These are phyloP conservation scores for Peromyscus eremicus DNA, from an alignment of 2,797 vertebrate genomes.

Conservation along the genomic window DNA sequence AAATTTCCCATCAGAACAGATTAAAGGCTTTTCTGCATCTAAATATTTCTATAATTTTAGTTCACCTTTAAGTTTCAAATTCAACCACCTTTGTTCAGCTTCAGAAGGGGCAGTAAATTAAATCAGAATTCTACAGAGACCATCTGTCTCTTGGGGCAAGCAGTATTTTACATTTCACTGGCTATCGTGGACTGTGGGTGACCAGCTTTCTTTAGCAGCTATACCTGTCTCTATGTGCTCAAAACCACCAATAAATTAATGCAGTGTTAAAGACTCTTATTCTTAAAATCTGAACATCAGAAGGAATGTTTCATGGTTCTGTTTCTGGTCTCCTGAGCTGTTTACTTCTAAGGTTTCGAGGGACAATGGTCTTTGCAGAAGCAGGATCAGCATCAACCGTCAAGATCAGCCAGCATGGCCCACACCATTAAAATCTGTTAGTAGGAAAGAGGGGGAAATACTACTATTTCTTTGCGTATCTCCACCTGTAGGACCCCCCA, in stretches of 20 bases:
- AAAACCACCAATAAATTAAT: conserved; percentile 51
- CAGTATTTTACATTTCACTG: neutral
- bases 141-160: conserved; percentile 20
- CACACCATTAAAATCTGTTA: conserved; percentile 71
- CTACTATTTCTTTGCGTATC: conserved; percentile 57
- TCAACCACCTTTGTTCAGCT: conserved; percentile 61
- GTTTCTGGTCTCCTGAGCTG: conserved; percentile 62
- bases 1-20: conserved; percentile 71
- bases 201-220: conserved; percentile 54
- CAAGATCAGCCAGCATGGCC: conserved; percentile 63
- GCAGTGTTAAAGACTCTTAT: conserved; percentile 6
- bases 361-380: conserved; percentile 69
- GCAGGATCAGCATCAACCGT: neutral
- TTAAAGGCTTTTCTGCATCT: conserved; percentile 61
- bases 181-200: too few species aligned
- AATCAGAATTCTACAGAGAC: conserved; percentile 13
- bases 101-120: conserved; percentile 54
- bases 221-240: conserved; percentile 25
- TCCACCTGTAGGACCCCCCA: conserved; percentile 70
- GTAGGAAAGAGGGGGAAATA: conserved; percentile 41
- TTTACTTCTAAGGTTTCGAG: conserved; percentile 63
- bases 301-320: conserved; percentile 37
- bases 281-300: neutral
- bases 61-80: conserved; percentile 60
- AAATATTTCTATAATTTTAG: conserved; percentile 66